Evolutionary conservation across 2,113 vertebrate species (phyloP).

Genomic region (Casuarius casuarius): DNA sequence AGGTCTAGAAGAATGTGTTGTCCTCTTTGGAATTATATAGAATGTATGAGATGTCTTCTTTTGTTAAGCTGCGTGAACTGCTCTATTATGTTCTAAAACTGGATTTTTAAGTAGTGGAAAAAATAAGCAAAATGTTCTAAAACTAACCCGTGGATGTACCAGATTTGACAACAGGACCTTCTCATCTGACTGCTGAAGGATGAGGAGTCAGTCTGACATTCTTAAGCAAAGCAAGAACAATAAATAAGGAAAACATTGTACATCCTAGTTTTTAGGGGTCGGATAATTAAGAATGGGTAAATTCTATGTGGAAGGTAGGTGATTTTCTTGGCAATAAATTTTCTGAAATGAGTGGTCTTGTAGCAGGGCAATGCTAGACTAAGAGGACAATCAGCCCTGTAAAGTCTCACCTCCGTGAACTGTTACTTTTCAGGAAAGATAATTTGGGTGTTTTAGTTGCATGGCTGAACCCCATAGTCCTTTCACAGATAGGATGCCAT

Average conservation of each 20-base stretch:
- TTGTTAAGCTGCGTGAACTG: not conserved
- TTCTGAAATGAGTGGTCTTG: not conserved
- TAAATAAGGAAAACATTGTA: slow-evolving; percentile 9
- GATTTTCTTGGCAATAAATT: slow-evolving; percentile 16
- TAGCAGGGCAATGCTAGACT: not conserved
- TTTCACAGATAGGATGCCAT: not conserved
- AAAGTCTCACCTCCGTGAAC: not conserved
- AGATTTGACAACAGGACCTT: not conserved
- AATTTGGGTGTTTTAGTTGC: not conserved
- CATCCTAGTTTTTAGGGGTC: slow-evolving; percentile 19
- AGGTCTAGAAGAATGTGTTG: not conserved
- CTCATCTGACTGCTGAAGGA: not conserved
- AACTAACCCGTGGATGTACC: not conserved
- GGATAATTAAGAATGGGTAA: slow-evolving; percentile 15
- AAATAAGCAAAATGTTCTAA: not conserved
- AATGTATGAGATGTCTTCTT: not conserved
- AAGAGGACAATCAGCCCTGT: not conserved
- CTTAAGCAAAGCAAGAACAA: slow-evolving; percentile 12
- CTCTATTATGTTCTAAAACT: not conserved
- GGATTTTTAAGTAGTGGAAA: not conserved
- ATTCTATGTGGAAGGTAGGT: slow-evolving; percentile 41
- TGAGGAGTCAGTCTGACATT: slow-evolving; percentile 29
- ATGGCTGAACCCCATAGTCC: not conserved
- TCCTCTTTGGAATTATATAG: not conserved
- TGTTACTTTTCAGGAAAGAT: not conserved